Conservation (phyloP, 2,797 vertebrate genomes). For the Gallirallus australis region DNA sequence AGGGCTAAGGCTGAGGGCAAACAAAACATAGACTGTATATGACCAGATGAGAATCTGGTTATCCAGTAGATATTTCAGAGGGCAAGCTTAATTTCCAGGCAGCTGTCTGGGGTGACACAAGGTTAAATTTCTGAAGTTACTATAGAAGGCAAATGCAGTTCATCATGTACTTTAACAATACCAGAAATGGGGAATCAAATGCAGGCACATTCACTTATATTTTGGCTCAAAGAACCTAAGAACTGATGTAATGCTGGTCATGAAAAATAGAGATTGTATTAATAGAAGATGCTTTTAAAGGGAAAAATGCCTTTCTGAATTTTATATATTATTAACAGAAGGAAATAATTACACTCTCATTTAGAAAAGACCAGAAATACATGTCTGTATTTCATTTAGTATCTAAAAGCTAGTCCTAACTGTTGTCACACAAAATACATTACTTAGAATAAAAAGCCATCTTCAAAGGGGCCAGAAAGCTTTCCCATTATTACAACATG, state of each 20-base stretch:
- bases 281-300: neutral
- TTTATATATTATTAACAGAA: neutral
- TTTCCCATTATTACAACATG: neutral
- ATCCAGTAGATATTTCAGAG: conserved; percentile 13
- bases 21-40: neutral
- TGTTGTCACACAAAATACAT: neutral
- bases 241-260: neutral
- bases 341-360: neutral
- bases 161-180: neutral
- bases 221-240: neutral
- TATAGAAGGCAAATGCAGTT: neutral
- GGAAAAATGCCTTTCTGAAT: neutral
- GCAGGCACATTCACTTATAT: neutral
- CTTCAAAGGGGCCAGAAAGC: conserved; percentile 37
- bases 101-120: conserved; percentile 21
- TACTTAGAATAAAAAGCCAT: neutral
- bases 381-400: neutral
- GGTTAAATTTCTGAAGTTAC: conserved; percentile 36
- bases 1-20: neutral
- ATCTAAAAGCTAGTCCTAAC: neutral
- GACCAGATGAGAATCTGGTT: conserved; percentile 1
- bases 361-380: neutral
- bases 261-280: neutral
- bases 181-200: neutral
- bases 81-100: conserved; percentile 31